Evolutionary conservation across 1,140 invertebrate genomes (phyloP).

Genomic region (Aphaenogaster ashmeadi): DNA sequence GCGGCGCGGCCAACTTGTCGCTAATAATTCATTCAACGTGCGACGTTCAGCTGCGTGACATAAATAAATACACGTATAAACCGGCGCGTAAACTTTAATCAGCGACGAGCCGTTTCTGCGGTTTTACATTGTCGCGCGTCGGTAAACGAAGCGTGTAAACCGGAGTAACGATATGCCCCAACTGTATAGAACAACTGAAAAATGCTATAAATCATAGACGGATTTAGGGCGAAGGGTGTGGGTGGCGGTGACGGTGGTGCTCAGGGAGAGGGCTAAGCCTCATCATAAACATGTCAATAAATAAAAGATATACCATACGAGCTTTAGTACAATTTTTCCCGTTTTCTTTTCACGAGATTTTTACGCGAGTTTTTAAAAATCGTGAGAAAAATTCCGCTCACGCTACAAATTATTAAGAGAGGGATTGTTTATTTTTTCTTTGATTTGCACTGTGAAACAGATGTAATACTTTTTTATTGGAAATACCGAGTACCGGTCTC

Average conservation of each 20-base stretch:
- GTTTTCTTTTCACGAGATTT: neutral
- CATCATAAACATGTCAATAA: constrained; percentile 42
- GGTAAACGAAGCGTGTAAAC: constrained; percentile 28
- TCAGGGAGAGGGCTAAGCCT: neutral
- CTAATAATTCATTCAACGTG: constrained; percentile 59
- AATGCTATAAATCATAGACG: constrained; percentile 30
- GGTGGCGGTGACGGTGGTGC: neutral
- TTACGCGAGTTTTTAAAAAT: neutral
- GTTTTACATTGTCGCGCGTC: constrained; percentile 51
- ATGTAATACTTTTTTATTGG: neutral
- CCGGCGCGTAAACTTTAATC: constrained; percentile 60
- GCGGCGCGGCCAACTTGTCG: constrained; percentile 55
- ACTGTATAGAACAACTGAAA: constrained; percentile 29
- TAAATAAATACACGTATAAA: constrained; percentile 62
- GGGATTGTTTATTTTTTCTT: neutral
- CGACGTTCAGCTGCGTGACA: constrained; percentile 57
- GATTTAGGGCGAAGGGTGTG: neutral
- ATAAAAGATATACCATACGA: neutral
- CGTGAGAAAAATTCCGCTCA: neutral
- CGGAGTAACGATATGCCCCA: constrained; percentile 32
- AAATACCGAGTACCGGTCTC: constrained; percentile 1
- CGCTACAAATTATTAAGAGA: neutral
- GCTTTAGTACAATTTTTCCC: neutral
- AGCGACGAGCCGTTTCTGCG: constrained; percentile 40
- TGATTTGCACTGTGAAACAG: neutral